phyloP scores from a whole-genome alignment of 2,113 vertebrate genomes.

The Cettia cetti region DNA sequence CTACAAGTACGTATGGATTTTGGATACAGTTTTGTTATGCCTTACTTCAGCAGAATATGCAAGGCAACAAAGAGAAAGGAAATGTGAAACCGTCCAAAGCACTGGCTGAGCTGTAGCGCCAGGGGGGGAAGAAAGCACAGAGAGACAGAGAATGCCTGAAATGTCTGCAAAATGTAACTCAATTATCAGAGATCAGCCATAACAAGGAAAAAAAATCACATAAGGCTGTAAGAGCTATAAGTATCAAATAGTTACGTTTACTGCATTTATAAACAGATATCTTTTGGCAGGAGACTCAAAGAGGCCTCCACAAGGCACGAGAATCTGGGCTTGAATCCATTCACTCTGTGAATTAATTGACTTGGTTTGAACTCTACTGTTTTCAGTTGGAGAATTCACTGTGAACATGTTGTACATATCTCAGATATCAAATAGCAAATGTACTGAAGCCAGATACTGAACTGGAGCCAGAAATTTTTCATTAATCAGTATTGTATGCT shows the following conservation, averaged over 20 bases:
- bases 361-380: slow-evolving; percentile 87
- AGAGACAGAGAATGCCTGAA: slow-evolving; percentile 59
- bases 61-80: slow-evolving; percentile 62
- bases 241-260: slow-evolving; percentile 75
- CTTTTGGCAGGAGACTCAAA: slow-evolving; percentile 81
- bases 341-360: slow-evolving; percentile 87
- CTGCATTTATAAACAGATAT: slow-evolving; percentile 82
- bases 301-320: slow-evolving; percentile 77
- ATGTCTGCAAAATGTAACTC: slow-evolving; percentile 67
- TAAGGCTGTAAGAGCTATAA: slow-evolving; percentile 73
- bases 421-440: slow-evolving; percentile 85
- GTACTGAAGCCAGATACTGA: slow-evolving; percentile 82
- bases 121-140: slow-evolving; percentile 17
- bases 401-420: slow-evolving; percentile 87
- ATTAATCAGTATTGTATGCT: slow-evolving; percentile 78
- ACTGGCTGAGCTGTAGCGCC: slow-evolving; percentile 25
- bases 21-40: slow-evolving; percentile 64
- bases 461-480: slow-evolving; percentile 77
- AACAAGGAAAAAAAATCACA: slow-evolving; percentile 66
- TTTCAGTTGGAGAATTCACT: slow-evolving; percentile 88
- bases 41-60: slow-evolving; percentile 70
- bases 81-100: slow-evolving; percentile 42
- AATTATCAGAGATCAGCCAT: slow-evolving; percentile 71
- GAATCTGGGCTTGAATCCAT: slow-evolving; percentile 84
- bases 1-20: slow-evolving; percentile 38